phyloP scores from a whole-genome alignment of 2,888 invertebrate species.

The Conomelus anceps region DNA sequence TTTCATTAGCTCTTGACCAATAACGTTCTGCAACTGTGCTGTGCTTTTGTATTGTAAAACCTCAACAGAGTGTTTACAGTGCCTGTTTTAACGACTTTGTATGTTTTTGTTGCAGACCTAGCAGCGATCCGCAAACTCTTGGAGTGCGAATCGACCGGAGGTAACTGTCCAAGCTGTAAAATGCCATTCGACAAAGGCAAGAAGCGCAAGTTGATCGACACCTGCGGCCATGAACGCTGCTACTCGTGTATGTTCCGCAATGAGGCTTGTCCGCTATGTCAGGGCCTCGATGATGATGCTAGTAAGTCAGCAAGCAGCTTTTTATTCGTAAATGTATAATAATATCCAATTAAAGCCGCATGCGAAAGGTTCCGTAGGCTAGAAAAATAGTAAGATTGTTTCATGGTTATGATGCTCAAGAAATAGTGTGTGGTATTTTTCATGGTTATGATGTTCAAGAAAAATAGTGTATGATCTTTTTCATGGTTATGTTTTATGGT shows the following conservation, averaged over 20 bases:
- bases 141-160: conserved; percentile 45
- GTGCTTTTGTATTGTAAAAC: no score
- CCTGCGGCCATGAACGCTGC: conserved; percentile 92
- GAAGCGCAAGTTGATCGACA: conserved; percentile 88
- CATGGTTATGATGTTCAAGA: no score
- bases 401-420: no score
- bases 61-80: no score
- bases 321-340: neutral
- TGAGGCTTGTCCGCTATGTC: conserved; percentile 84
- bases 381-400: no score
- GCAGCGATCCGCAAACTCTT: conserved; percentile 74
- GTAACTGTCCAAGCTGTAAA: conserved; percentile 73
- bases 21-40: no score
- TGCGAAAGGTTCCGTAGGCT: no score
- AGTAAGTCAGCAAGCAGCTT: conserved; percentile 13
- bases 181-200: conserved; percentile 96
- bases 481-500: no score
- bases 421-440: no score
- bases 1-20: no score
- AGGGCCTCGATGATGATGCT: conserved; percentile 45
- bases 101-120: conserved; percentile 57
- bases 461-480: no score
- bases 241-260: conserved; percentile 91
- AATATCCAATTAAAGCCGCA: no score
- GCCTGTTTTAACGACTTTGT: neutral